Evolutionary conservation across 2,113 vertebrate species (phyloP), one percentile per base, ranked within the genome.

Genomic region (Fregetta grallaria): DNA sequence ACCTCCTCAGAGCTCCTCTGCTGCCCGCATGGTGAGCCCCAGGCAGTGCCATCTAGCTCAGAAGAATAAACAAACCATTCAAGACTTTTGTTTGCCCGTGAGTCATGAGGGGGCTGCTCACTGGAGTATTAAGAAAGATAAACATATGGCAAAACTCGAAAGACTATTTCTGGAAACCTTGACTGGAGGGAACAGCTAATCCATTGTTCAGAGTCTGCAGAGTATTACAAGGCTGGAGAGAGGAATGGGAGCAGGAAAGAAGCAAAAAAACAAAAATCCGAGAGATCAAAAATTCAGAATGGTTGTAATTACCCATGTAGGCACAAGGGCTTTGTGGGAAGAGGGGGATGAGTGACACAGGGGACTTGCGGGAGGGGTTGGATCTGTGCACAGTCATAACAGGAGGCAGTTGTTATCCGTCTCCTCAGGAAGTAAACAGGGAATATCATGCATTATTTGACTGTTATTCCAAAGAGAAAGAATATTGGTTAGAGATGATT

Each of bases 111-210:
- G 97, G 96, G 91, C 91, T 96, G 91, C 96, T 97, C 97, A 93
- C 87, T 96, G 86, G 96, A 97, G 95, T 97, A 97, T 97, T 97
- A 97, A 98, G 97, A 97, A 98, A 98, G 96, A 97, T 96, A 98
- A 98, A 98, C 97, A 98, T 96, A 96, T 91, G 94, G 97, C 96
- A 97, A 95, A 95, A 94, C 95, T 96, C 97, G 97, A 97, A 98
- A 98, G 96, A 80, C 95, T 98, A 96, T 97, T 98, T 98, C 96
- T 98, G 97, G 98, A 98, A 98, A 94, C 86, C 87, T 89, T 96
- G 86, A 89, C 95, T 95, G 86, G 80, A 96, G 94, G 94, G 96
- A 98, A 98, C 97, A 98, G 97, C 96, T 93, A 97, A 98, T 83
- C 95, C 97, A 98, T 98, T 98, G 97, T 98, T 98, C 93, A 85